Percentiles rank a stretch among this genome's conserved stretches.
phyloP scores from a whole-genome alignment of 1,140 invertebrate species.

The Drosophila lowei region DNA sequence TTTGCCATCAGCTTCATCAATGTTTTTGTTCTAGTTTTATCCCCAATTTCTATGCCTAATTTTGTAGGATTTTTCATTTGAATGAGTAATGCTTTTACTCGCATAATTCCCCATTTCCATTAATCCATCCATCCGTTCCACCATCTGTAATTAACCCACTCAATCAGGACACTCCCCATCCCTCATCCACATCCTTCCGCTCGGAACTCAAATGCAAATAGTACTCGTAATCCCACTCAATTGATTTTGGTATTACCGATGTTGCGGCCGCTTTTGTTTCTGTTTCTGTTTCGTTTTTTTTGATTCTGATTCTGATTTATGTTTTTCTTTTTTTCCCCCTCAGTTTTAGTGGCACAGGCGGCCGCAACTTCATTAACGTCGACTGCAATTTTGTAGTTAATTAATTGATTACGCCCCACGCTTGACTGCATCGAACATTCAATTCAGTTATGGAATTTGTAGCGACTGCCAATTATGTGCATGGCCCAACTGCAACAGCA shows the following conservation, averaged over 20 bases:
- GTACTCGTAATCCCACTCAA: constrained; percentile 16
- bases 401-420: constrained; percentile 76
- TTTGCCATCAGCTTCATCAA: too few species aligned
- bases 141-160: constrained; percentile 32
- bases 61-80: too few species aligned
- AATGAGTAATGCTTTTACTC: too few species aligned
- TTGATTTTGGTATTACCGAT: constrained; percentile 23
- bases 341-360: constrained; percentile 6
- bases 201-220: constrained; percentile 24
- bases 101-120: too few species aligned
- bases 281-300: constrained; percentile 19
- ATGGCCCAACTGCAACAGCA: constrained; percentile 27
- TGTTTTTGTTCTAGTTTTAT: too few species aligned
- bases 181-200: constrained; percentile 11
- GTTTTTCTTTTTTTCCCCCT: constrained; percentile 24
- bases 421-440: constrained; percentile 61
- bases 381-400: constrained; percentile 72
- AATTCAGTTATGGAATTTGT: constrained; percentile 65
- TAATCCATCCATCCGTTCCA: neutral
- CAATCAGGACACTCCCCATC: constrained; percentile 8
- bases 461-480: constrained; percentile 68
- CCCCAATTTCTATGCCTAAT: too few species aligned
- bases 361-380: constrained; percentile 71
- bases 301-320: constrained; percentile 22
- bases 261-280: neutral